phyloP scores from a whole-genome alignment of 2,888 invertebrate genomes.

The Leucozona laternaria region DNA sequence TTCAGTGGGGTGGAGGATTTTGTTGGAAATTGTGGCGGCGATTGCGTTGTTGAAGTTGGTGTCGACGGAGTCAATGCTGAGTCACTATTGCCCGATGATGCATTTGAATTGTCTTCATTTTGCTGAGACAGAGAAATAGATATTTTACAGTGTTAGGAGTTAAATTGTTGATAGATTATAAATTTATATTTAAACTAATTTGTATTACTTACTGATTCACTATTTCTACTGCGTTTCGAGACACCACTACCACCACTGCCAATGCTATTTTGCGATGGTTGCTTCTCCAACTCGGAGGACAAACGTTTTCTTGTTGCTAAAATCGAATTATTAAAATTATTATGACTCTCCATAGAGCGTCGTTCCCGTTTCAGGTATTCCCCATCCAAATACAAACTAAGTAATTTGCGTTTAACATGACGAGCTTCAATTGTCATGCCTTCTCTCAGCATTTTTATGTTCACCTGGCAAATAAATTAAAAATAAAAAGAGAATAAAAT shows the following conservation, averaged over 20 bases:
- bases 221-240: constrained; percentile 78
- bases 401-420: constrained; percentile 92
- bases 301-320: constrained; percentile 82
- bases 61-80: constrained; percentile 79
- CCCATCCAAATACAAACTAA: constrained; percentile 89
- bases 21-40: constrained; percentile 55
- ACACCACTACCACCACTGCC: constrained; percentile 48
- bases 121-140: constrained; percentile 47
- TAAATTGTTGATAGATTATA: background rate
- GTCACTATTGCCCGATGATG: constrained; percentile 79
- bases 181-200: background rate
- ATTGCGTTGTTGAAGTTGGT: constrained; percentile 79
- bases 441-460: constrained; percentile 87
- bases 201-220: constrained; percentile 81
- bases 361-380: constrained; percentile 89
- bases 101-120: constrained; percentile 82
- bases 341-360: constrained; percentile 85
- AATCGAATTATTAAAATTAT: constrained; percentile 81
- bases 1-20: constrained; percentile 47
- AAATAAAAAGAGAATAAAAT: background rate
- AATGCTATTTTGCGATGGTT: constrained; percentile 77
- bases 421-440: constrained; percentile 93
- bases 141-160: background rate
- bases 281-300: constrained; percentile 81
- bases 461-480: constrained; percentile 83